phyloP scores from a whole-genome alignment of 2,113 vertebrate genomes.

The Phalacrocorax brasilianus region DNA sequence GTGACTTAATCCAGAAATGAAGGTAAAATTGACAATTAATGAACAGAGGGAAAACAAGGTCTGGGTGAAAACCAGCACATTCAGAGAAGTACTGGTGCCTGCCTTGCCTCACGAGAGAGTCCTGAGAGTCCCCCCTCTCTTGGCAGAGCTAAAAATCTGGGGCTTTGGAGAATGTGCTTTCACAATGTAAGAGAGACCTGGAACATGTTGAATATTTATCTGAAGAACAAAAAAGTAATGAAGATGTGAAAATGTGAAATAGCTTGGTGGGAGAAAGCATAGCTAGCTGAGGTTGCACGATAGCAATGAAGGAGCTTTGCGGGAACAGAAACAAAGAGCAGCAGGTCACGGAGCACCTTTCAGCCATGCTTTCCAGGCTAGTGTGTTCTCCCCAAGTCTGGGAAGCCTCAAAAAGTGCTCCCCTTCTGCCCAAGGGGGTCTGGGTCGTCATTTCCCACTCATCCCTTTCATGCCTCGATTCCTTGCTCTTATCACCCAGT shows the following conservation, averaged over 20 bases:
- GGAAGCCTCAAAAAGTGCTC: neutral
- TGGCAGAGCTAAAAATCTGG: neutral
- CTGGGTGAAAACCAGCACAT: neutral
- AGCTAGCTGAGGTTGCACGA: neutral
- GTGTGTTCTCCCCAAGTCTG: neutral
- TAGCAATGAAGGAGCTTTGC: neutral
- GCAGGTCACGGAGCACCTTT: neutral
- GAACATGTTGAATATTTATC: neutral
- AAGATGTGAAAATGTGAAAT: neutral
- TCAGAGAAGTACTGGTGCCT: neutral
- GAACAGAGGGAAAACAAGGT: neutral
- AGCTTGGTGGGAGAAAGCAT: neutral
- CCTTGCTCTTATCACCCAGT: neutral
- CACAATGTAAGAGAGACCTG: neutral
- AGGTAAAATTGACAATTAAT: neutral
- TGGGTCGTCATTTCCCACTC: neutral
- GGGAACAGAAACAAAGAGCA: neutral
- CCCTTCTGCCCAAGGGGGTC: neutral
- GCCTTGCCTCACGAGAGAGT: neutral
- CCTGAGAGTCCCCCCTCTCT: neutral
- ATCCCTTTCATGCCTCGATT: neutral
- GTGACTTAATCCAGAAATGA: neutral
- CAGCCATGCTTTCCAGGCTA: rapidly evolving
- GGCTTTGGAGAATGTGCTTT: neutral
- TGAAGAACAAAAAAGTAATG: neutral